phyloP scores from a whole-genome alignment of 2,888 invertebrate species.

The Aspidiotus rigidus region DNA sequence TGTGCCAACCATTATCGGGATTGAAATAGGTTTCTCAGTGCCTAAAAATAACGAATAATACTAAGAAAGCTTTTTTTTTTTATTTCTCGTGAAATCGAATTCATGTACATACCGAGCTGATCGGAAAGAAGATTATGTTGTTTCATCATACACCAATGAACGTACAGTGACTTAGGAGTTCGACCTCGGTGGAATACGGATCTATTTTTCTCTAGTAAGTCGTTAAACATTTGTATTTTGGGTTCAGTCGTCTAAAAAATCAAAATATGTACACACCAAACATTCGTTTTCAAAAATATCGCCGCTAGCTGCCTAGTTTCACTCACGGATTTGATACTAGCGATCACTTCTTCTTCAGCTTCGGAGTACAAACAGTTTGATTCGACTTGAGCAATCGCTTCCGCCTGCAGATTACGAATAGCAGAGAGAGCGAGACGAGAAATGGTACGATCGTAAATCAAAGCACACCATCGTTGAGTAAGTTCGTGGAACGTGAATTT shows the following conservation, averaged over 20 bases:
- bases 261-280: constrained; percentile 36
- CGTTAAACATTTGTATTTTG: constrained; percentile 69
- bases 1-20: constrained; percentile 33
- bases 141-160: constrained; percentile 87
- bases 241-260: constrained; percentile 57
- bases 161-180: constrained; percentile 71
- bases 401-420: constrained; percentile 88
- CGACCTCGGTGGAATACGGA: constrained; percentile 79
- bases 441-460: constrained; percentile 89
- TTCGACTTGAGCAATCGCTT: constrained; percentile 75
- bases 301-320: constrained; percentile 5
- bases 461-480: constrained; percentile 90
- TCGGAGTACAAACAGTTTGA: constrained; percentile 81
- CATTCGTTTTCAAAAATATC: constrained; percentile 5
- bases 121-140: constrained; percentile 85
- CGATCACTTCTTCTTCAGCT: constrained; percentile 78
- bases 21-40: constrained; percentile 35
- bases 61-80: not conserved
- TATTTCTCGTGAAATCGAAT: not conserved
- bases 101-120: constrained; percentile 56
- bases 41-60: constrained; percentile 20
- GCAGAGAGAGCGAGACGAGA: constrained; percentile 85
- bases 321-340: constrained; percentile 67
- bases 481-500: constrained; percentile 87
- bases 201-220: constrained; percentile 70